A percentile compares a stretch with the other conserved stretches of the same genome.
Conservation (phyloP, 2,113 vertebrate species). For the Campylomormyrus tamandua region DNA sequence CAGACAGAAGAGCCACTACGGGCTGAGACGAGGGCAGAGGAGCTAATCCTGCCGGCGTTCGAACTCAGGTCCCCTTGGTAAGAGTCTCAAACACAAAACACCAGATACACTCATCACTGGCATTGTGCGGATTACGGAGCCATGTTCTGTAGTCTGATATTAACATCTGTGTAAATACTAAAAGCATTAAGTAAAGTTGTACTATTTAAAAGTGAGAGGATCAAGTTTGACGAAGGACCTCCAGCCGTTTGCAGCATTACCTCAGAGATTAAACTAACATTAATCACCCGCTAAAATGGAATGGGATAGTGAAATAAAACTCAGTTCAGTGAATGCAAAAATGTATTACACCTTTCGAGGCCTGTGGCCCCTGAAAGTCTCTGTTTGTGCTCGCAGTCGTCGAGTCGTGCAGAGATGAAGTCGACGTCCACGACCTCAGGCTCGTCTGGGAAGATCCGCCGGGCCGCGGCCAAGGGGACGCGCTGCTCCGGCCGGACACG, state of each 20-base stretch:
- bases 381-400: slow-evolving; percentile 21
- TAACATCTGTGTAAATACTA: not conserved
- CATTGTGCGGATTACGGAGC: not conserved
- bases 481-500: slow-evolving; percentile 15
- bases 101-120: not conserved
- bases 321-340: not conserved
- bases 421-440: slow-evolving; percentile 22
- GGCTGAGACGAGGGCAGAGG: slow-evolving; percentile 14
- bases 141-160: not conserved
- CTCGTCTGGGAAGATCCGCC: slow-evolving; percentile 14
- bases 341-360: not conserved
- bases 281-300: not conserved
- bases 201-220: not conserved
- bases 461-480: slow-evolving; percentile 4
- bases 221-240: not conserved
- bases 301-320: not conserved
- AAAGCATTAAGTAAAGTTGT: not conserved
- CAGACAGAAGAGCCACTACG: slow-evolving; percentile 9
- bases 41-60: slow-evolving; percentile 20
- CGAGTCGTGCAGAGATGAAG: slow-evolving; percentile 18
- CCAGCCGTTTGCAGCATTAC: not conserved
- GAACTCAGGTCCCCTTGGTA: slow-evolving; percentile 27
- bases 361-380: not conserved
- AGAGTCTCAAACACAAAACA: slow-evolving; percentile 14
- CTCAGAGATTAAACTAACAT: not conserved